Percentiles rank a stretch among this genome's conserved stretches.
phyloP scores from a whole-genome alignment of 2,113 vertebrate genomes.

The Caranx melampygus region DNA sequence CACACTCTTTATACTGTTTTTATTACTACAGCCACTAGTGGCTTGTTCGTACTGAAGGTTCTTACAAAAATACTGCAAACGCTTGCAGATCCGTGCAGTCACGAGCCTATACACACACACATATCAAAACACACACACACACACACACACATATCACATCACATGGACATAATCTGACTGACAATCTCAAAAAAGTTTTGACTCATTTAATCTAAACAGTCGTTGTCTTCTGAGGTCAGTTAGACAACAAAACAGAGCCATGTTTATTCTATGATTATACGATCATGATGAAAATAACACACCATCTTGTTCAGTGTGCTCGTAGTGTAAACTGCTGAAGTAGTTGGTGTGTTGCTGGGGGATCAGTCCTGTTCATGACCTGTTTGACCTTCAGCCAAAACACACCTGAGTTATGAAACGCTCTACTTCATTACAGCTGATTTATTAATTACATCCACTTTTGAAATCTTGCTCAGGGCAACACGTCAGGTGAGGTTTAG shows the following conservation, averaged over 20 bases:
- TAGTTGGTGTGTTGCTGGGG: background rate
- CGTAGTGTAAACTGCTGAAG: background rate
- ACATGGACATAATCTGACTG: background rate
- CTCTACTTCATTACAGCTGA: background rate
- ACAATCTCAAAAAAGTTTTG: too few relatives aligned
- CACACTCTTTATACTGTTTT: too few relatives aligned
- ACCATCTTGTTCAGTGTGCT: background rate
- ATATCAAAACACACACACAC: too few relatives aligned
- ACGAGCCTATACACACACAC: too few relatives aligned
- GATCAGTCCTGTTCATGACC: background rate
- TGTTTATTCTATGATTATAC: background rate
- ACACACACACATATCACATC: background rate
- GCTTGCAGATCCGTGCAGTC: background rate
- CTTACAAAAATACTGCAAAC: background rate
- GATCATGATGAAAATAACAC: background rate
- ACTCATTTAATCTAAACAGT: background rate
- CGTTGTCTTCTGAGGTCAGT: background rate
- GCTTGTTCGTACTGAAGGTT: too few relatives aligned
- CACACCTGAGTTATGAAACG: background rate
- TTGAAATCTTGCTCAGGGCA: rapidly evolving
- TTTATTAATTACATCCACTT: background rate
- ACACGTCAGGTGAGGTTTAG: background rate
- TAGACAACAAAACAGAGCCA: background rate
- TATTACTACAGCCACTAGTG: background rate
- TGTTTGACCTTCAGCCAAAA: slow-evolving; percentile 6